Evolutionary conservation across 2,797 vertebrate species (phyloP), one percentile per base, ranked within the genome.

Genomic region (Clarias laeviceps): DNA sequence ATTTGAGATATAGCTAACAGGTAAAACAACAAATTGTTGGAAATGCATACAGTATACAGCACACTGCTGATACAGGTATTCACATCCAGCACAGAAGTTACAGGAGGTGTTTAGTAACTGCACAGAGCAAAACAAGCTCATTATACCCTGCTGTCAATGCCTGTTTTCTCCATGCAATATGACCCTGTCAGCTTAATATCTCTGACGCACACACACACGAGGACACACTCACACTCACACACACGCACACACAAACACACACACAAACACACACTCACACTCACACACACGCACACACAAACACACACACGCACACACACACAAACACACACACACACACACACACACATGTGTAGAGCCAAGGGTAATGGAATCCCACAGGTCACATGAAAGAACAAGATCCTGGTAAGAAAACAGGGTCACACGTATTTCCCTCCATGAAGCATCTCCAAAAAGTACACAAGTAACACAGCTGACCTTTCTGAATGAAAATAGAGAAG

Each of bases 341-440:
- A 69, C 6, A 37, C 29, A 84, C 72, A 77, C 66, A 74, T 24
- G 32, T 20, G 15, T 24, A 59, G 24, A 66, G 61, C 29, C 56
- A 80, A 73, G 50, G 5, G 82, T 73, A 78, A 79, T 65, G 66
- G 56, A 85, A 87, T 56, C 54, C 80, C 72, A 12, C 79, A 72
- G 27, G 82, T 87, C 88, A 89, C 86, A 87, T 86, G 84, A 82
- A 59, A 65, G 66, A 89, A 87, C 40, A 89, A 87, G 83, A 87
- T 84, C 65, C 81, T 89, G 27, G 54, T 76, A 76, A 80, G 54
- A 85, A 88, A 85, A 85, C 82, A 88, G 32, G 56, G 85, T 86
- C 85, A 87, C 70, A 56, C 29, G 54, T 85, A 40, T 83, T 80
- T 85, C 29, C 68, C 50, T 81, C 24, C 70, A 69, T 50, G 57